Evolutionary conservation across 2,113 vertebrate species (phyloP), one percentile per base, ranked within the genome.

Genomic region (Glaucidium brasilianum): DNA sequence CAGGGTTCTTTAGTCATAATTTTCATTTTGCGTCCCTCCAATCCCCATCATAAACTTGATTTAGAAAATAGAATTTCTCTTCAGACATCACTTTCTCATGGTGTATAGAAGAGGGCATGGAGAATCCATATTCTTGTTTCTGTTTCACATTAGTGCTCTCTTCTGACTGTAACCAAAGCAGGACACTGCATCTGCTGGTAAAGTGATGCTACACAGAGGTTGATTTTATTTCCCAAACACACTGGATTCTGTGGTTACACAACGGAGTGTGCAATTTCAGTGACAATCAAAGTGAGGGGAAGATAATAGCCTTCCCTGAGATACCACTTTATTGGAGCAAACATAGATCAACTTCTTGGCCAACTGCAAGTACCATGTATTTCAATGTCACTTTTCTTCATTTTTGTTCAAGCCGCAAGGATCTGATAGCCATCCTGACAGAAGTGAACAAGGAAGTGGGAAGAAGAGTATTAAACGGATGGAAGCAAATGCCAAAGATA

Each of bases 401-500:
- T 91, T 91, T 92, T 85, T 88, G 10, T 88, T 96, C 77, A 69
- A 97, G 97, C 1, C 6, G 2, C 0, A 1, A 13, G 35, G 86
- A 97, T 79, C 52, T 97, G 2, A 0, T 79, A 27, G 15, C 83
- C 71, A 97, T 97, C 92, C 92, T 97, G 86, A 96, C 96, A 55
- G 63, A 94, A 67, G 97, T 97, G 83, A 97, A 94, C 79, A 55
- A 68, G 11, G 89, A 94, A 55, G 86, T 97, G 52, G 92, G 71
- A 88, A 0, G 11, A 74, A 72, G 0, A 81, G 66, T 85, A 12
- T 56, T 97, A 32, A 18, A 7, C 2, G 73, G 79, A 69, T 34
- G 0, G 53, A 96, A 97, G 60, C 96, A 97, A 79, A 96, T 97
- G 94, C 94, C 96, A 60, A 78, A 96, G 85, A 95, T 97, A 91